phyloP scores from a whole-genome alignment of 2,113 vertebrate species.

The Coregonus clupeaformis region DNA sequence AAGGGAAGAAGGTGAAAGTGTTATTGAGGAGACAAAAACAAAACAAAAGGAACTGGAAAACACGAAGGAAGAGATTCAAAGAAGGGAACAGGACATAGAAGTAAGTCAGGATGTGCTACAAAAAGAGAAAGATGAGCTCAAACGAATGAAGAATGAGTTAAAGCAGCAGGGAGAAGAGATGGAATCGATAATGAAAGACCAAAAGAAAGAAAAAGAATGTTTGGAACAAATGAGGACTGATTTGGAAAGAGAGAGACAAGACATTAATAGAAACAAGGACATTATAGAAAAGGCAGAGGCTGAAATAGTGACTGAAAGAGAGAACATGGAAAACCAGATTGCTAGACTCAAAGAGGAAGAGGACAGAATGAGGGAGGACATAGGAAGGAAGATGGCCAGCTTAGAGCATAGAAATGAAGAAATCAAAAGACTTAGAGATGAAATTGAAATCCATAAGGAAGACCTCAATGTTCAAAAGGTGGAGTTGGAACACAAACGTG shows the following conservation, averaged over 20 bases:
- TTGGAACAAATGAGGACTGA: conserved; percentile 30
- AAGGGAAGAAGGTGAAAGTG: not conserved
- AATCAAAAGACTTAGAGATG: conserved; percentile 19
- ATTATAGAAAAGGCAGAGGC: conserved; percentile 42
- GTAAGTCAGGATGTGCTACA: conserved; percentile 11
- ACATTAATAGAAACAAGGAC: conserved; percentile 22
- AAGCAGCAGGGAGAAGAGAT: conserved; percentile 26
- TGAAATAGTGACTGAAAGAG: not conserved
- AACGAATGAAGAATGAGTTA: conserved; percentile 36
- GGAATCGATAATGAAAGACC: conserved; percentile 29
- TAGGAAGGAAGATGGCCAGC: conserved; percentile 17
- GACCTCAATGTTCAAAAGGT: conserved; percentile 21
- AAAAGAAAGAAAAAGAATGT: not conserved
- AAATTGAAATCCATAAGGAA: conserved; percentile 27
- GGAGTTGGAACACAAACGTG: conserved; percentile 48
- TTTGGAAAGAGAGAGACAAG: conserved; percentile 27
- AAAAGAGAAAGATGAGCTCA: conserved; percentile 44
- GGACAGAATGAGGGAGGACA: conserved; percentile 13
- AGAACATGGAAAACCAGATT: conserved; percentile 1
- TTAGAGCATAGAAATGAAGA: conserved; percentile 19
- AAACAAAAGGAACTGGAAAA: not conserved
- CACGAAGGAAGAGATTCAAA: not conserved
- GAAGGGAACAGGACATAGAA: conserved; percentile 7
- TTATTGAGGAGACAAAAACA: not conserved
- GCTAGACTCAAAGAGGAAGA: not conserved